Percentiles rank a stretch among this genome's conserved stretches.
Evolutionary conservation across 2,888 invertebrate species (phyloP).

Genomic region (Spilarctia lutea): DNA sequence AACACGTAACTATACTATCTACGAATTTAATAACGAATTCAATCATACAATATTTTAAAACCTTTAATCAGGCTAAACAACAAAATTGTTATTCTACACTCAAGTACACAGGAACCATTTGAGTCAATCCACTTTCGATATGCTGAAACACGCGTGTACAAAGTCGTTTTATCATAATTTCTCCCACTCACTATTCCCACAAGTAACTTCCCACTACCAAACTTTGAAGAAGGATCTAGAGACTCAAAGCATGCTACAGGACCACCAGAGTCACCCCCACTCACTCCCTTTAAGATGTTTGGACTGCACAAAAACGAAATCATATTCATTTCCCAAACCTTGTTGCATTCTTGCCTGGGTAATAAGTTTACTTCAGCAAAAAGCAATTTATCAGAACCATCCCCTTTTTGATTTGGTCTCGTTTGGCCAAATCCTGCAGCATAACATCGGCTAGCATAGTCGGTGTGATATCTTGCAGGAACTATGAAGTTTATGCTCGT

Average conservation of each 20-base stretch:
- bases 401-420: conserved; percentile 27
- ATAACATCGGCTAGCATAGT: conserved; percentile 58
- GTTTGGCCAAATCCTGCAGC: conserved; percentile 62
- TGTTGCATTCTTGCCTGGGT: conserved; percentile 55
- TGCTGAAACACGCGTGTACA: conserved; percentile 30
- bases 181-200: conserved; percentile 57
- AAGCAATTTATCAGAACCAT: conserved; percentile 53
- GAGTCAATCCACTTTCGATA: conserved; percentile 23
- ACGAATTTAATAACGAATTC: background rate
- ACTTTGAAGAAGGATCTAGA: conserved; percentile 45
- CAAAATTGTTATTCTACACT: background rate
- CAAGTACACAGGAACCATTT: background rate
- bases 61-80: conserved; percentile 7
- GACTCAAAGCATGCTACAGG: conserved; percentile 65
- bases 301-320: conserved; percentile 31
- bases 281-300: conserved; percentile 22
- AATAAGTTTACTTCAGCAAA: conserved; percentile 59
- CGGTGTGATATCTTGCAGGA: conserved; percentile 45
- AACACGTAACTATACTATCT: background rate
- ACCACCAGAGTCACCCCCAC: conserved; percentile 71
- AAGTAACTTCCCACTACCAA: conserved; percentile 39
- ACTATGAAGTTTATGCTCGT: conserved; percentile 52
- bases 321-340: conserved; percentile 66
- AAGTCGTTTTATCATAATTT: conserved; percentile 31
- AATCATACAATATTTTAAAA: background rate